Percentiles rank a stretch among this genome's conserved stretches.
Evolutionary conservation across 2,888 invertebrate genomes (phyloP).

Genomic region (Torymus aiolomorphi): DNA sequence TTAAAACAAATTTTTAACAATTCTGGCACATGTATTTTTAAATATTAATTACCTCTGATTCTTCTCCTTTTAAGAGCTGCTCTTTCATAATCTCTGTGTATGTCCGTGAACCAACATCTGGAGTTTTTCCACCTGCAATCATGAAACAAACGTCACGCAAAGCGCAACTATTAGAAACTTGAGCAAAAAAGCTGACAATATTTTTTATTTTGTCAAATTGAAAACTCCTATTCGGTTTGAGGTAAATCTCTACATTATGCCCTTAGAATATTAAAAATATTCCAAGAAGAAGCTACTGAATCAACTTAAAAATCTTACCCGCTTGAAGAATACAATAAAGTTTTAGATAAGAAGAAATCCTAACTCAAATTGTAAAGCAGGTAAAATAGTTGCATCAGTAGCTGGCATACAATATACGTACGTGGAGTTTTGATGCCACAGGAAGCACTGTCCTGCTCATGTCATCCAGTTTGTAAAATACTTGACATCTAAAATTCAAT

Average conservation of each 20-base stretch:
- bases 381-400: constrained; percentile 71
- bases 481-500: constrained; percentile 75
- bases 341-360: constrained; percentile 38
- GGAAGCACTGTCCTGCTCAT: constrained; percentile 74
- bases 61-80: constrained; percentile 91
- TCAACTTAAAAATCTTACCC: constrained; percentile 67
- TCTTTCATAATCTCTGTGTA: constrained; percentile 99
- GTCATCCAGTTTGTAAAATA: constrained; percentile 74
- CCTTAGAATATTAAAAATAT: constrained; percentile 68
- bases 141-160: constrained; percentile 75
- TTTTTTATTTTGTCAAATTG: constrained; percentile 46
- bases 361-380: constrained; percentile 52
- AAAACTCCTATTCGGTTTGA: constrained; percentile 66
- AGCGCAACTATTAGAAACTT: constrained; percentile 72
- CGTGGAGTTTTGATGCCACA: constrained; percentile 71
- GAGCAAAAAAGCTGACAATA: constrained; percentile 40
- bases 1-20: no score
- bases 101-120: constrained; percentile 94
- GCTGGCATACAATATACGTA: constrained; percentile 74
- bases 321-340: constrained; percentile 36
- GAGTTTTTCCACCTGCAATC: constrained; percentile 96
- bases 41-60: constrained; percentile 85
- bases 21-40: no score
- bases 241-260: constrained; percentile 63
- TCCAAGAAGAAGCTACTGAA: constrained; percentile 72